A percentile compares a stretch with the other conserved stretches of the same genome.
phyloP scores from a whole-genome alignment of 2,888 invertebrate species.

The Chalcosyrphus nemorum region DNA sequence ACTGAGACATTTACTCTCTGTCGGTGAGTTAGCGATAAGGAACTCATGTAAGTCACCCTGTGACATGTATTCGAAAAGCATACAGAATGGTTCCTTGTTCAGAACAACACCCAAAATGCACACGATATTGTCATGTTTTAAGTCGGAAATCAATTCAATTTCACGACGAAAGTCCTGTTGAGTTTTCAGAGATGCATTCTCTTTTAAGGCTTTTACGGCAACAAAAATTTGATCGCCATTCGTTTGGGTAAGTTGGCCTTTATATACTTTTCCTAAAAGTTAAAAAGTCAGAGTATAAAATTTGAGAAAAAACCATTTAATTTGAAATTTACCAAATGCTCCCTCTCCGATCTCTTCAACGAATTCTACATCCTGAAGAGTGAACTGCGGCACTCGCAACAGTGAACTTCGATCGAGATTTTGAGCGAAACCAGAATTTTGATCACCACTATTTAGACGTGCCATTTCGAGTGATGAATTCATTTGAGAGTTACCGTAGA shows the following conservation, averaged over 20 bases:
- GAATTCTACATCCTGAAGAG: slow-evolving; percentile 91
- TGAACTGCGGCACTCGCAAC: slow-evolving; percentile 91
- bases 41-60: slow-evolving; percentile 98
- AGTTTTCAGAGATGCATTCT: slow-evolving; percentile 95
- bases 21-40: slow-evolving; percentile 94
- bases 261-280: slow-evolving; percentile 94
- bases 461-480: slow-evolving; percentile 93
- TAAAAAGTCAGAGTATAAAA: background rate
- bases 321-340: slow-evolving; percentile 88
- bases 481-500: slow-evolving; percentile 90
- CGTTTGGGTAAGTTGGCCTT: slow-evolving; percentile 91
- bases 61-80: slow-evolving; percentile 99
- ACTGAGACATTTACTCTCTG: slow-evolving; percentile 89
- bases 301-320: background rate
- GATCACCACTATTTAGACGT: slow-evolving; percentile 86
- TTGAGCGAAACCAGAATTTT: slow-evolving; percentile 80
- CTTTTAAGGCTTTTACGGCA: slow-evolving; percentile 96
- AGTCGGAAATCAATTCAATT: slow-evolving; percentile 96
- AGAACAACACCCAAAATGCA: slow-evolving; percentile 96
- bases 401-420: slow-evolving; percentile 81
- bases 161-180: slow-evolving; percentile 96
- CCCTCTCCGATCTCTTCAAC: slow-evolving; percentile 97
- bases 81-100: slow-evolving; percentile 94
- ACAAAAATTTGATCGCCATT: slow-evolving; percentile 89
- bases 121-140: slow-evolving; percentile 97